Base-by-base conservation (phyloP, 2,797 vertebrate genomes). In the Sebastes nivosus region DNA sequence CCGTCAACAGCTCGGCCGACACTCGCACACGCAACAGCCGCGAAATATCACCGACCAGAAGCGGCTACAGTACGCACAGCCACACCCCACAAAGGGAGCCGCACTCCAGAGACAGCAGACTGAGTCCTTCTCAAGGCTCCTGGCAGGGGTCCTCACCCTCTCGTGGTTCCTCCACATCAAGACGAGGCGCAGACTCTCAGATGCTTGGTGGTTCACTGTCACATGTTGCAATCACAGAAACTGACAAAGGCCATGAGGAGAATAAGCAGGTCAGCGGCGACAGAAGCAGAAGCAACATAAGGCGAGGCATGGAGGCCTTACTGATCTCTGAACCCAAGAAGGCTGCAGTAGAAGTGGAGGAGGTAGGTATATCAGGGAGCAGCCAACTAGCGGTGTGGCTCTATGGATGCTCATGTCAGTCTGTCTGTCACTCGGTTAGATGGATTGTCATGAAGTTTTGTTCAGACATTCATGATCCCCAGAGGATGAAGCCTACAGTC, bases 311-410 rank as follows among this genome's bases (percentile, higher is more conserved):
- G 89, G 93, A 90, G 24, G 95, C 81, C 71, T 77, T 87, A 42
- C 86, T 95, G 78, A 90, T 93, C 78, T 93, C 93, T 88, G 96
- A 94, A 79, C 85, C 94, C 2, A 93, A 94, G 80, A 94, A 88
- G 77, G 74, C 85, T 11, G 65, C 81, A 57, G 92, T 71, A n/a
- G 90, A 93, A 64, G 89, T 1, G 81, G 95, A 95, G 22, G 91
- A 95, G 78, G 93, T 93, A 55, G 0, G 73, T 82, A 50, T 3
- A 14, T 29, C 18, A 32, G 14, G 3, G 57, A 22, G 54, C 24
- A 67, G 11, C 25, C 9, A 59, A 61, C 14, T 32, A 14, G 59
- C 4, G 0, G n/a, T 1, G 4, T 11, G 27, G 16, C 50, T 54
- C 14, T 30, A 8, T 29, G 32, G 34, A 42, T 36, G 22, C 1